Conservation (phyloP, 2,797 vertebrate species). For the Chelon auratus region DNA sequence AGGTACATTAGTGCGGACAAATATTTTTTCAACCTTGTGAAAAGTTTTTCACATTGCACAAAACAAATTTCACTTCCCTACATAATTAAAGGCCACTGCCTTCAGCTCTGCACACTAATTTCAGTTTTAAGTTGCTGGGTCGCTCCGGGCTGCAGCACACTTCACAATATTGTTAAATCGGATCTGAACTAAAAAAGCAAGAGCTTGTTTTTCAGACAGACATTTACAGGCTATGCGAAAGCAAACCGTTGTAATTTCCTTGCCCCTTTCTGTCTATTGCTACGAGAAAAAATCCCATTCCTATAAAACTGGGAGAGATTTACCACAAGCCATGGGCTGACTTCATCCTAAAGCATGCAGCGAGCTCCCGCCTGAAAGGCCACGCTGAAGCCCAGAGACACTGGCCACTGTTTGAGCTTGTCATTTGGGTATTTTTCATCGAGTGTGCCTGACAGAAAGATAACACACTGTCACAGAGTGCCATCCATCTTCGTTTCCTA, state of each 20-base stretch:
- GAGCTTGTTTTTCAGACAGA: conserved; percentile 20
- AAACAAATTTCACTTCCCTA: conserved; percentile 21
- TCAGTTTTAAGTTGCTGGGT: conserved; percentile 25
- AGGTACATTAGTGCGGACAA: not conserved
- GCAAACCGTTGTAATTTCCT: conserved; percentile 31
- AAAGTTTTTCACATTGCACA: conserved; percentile 10
- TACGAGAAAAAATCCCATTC: conserved; percentile 34
- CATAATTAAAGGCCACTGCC: conserved; percentile 39
- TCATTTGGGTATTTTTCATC: conserved; percentile 76
- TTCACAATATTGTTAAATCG: conserved; percentile 35
- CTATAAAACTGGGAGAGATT: conserved; percentile 55
- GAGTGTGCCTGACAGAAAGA: conserved; percentile 76
- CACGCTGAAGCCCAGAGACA: conserved; percentile 43
- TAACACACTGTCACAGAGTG: conserved; percentile 69
- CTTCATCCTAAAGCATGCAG: conserved; percentile 39
- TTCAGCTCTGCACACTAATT: conserved; percentile 23
- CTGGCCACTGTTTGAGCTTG: conserved; percentile 72
- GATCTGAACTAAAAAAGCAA: conserved; percentile 26
- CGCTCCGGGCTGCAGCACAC: conserved; percentile 17
- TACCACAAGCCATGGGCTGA: conserved; percentile 44
- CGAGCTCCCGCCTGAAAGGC: conserved; percentile 33
- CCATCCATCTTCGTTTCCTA: conserved; percentile 80
- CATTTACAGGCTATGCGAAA: conserved; percentile 39
- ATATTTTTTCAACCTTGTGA: conserved; percentile 1
- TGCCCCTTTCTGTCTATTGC: conserved; percentile 37